Base-by-base conservation (phyloP, 2,113 vertebrate species). In the Passer montanus region DNA sequence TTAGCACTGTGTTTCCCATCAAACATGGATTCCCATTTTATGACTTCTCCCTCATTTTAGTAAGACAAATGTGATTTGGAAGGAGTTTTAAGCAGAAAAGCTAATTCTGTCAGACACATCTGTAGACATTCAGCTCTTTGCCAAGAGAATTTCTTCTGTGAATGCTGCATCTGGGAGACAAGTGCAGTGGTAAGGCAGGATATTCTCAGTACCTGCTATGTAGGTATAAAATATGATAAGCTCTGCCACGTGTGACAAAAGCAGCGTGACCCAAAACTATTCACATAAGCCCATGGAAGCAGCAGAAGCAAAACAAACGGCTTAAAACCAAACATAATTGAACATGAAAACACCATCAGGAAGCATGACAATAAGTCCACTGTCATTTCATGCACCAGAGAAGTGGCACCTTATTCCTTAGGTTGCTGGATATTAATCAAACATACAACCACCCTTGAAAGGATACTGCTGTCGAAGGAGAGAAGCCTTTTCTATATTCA, bases 361-460 rank as follows among this genome's bases (percentile, higher is more conserved):
- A 95, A 96, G 78, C 72, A 93, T 91, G 80, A 82, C 81, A 60
- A 16, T 15, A 59, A 91, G 69, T 89, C 64, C 55, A 67, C 89
- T 95, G 97, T 97, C 89, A 94, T 95, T 97, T 97, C 92, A 80
- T 78, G 80, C 69, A 84, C 89, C 60, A 77, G 89, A 89, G 56
- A 95, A 22, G 30, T 79, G 82, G 87, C 82, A 86, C 95, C 92
- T 97, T 93, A 93, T 97, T 72, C 75, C 78, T 96, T 89, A 90
- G 88, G 87, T 95, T 97, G 95, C 87, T 93, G 92, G 87, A 93
- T 94, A 96, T 98, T 97, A 96, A 97, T 98, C 97, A 97, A 92
- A 95, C 44, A 23, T 91, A 93, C 79, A 30, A 47, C 87, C 93
- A 96, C 88, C 67, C 87, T 96, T 90, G 93, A 94, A 93, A 96